Percentiles rank a stretch among this genome's conserved stretches.
Evolutionary conservation across 2,797 vertebrate species (phyloP).

Genomic region (Odontamblyopus lacepedii): DNA sequence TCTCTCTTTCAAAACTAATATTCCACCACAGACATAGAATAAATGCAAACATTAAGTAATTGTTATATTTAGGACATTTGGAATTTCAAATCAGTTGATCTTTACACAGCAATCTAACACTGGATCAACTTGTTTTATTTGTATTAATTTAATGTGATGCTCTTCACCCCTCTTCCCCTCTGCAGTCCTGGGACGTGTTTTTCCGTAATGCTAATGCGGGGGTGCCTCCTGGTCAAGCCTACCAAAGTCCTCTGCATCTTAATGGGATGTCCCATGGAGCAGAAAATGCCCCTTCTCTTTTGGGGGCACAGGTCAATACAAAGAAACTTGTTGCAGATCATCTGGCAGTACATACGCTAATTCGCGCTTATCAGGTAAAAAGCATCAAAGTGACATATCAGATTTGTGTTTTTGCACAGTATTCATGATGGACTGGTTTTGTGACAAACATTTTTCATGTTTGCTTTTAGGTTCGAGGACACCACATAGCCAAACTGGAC

Average conservation of each 20-base stretch:
- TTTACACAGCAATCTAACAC: not conserved
- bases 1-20: not conserved
- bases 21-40: no score
- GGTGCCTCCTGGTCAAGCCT: conserved; percentile 84
- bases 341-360: conserved; percentile 92
- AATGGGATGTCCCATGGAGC: conserved; percentile 67
- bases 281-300: conserved; percentile 69
- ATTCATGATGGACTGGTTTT: not conserved
- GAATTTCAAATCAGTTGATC: not conserved
- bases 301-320: conserved; percentile 80
- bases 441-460: conserved; percentile 14
- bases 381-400: not conserved
- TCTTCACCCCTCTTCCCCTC: not conserved
- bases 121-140: not conserved
- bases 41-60: not conserved
- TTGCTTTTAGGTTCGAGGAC: conserved; percentile 82
- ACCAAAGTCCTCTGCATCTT: conserved; percentile 86
- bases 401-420: not conserved
- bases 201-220: conserved; percentile 90
- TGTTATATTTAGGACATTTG: not conserved
- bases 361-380: conserved; percentile 93
- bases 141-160: not conserved
- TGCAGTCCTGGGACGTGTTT: conserved; percentile 94
- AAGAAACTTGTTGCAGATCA: conserved; percentile 95
- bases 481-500: conserved; percentile 94